phyloP scores from a whole-genome alignment of 2,888 invertebrate species.

The Drosophila cracens region DNA sequence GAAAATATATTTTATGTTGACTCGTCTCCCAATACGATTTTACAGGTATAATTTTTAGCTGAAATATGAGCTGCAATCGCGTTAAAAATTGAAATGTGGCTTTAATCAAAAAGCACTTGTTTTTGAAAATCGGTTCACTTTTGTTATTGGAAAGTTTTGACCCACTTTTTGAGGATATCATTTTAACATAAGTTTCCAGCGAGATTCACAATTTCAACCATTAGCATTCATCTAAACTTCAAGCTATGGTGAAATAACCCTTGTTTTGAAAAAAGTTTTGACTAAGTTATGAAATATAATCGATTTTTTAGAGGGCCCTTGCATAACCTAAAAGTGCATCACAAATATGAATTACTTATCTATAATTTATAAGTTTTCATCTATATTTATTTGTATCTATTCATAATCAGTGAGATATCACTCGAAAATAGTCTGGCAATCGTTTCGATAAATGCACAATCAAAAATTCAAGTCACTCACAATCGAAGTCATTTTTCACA shows the following conservation, averaged over 20 bases:
- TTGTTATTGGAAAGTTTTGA: no score
- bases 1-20: background rate
- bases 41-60: background rate
- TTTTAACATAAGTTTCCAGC: background rate
- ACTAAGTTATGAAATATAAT: no score
- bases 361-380: background rate
- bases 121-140: no score
- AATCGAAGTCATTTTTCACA: constrained; percentile 41
- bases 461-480: constrained; percentile 4
- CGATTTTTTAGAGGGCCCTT: background rate
- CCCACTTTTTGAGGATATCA: no score
- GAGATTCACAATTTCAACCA: no score
- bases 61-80: background rate
- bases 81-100: no score
- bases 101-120: no score
- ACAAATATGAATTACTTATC: background rate
- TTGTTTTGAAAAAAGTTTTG: background rate
- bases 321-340: background rate
- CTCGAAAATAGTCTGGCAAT: background rate
- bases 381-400: background rate
- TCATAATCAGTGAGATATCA: constrained; percentile 10
- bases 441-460: constrained; percentile 11
- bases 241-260: background rate
- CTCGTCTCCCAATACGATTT: background rate
- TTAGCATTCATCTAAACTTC: background rate